A percentile compares a stretch with the other conserved stretches of the same genome.
Evolutionary conservation across 2,113 vertebrate genomes (phyloP).

Genomic region (Camelus dromedarius): DNA sequence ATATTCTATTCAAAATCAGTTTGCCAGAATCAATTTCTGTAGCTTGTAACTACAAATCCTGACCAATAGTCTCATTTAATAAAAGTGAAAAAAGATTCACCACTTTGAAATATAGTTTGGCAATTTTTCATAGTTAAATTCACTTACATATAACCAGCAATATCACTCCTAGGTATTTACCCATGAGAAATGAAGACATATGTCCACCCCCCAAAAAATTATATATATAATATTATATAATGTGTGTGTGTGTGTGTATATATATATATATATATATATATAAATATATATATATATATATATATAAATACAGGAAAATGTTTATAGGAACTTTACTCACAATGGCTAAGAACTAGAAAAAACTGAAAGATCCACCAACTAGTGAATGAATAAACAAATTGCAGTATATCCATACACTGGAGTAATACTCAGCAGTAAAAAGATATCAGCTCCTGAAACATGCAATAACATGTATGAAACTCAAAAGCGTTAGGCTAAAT

Average conservation of each 20-base stretch:
- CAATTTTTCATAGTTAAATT: slow-evolving; percentile 33
- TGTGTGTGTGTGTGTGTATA: no score
- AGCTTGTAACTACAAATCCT: neutral
- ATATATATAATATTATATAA: neutral
- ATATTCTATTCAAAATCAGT: neutral
- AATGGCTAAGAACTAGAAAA: neutral
- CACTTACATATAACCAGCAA: neutral
- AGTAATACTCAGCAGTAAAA: neutral
- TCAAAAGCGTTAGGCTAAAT: slow-evolving; percentile 18
- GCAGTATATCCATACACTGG: neutral
- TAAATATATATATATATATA: neutral
- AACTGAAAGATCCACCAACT: neutral
- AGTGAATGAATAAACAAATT: neutral
- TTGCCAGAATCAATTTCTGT: neutral
- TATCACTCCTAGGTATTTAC: neutral
- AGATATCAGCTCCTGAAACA: neutral
- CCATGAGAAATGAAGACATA: neutral
- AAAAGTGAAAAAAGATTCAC: neutral
- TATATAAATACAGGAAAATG: neutral
- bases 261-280: no score
- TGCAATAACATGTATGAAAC: neutral
- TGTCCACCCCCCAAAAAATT: neutral
- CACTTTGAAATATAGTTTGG: neutral
- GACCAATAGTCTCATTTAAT: slow-evolving; percentile 4
- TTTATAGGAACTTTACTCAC: neutral